Base-by-base conservation (phyloP, 2,888 invertebrate species). In the Oxyscelio sp. region DNA sequence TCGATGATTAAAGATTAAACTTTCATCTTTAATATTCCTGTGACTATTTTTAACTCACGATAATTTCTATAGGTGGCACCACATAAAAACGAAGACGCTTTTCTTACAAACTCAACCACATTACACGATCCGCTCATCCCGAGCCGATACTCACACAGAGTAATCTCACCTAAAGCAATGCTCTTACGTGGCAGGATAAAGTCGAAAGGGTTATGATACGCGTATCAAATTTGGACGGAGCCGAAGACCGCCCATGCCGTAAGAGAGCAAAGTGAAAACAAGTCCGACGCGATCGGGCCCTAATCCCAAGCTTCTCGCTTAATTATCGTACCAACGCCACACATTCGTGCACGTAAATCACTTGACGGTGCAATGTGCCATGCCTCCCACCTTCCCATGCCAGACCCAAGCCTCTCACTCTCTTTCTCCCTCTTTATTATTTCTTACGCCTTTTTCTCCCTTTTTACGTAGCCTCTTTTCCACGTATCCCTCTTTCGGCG, bases 261-360 rank as follows among this genome's bases (percentile, higher is more conserved):
- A 68, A 73, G 82, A 81, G 75, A 85, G 77, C 58, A 78, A 83
- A 87, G 85, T 79, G 87, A 86, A 86, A 87, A 86, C 80, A 85
- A 86, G 82, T 82, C 88, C 81, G 86, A 80, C 85, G 82, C 89
- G 89, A 91, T 89, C 90, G 85, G 65, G 85, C 84, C 87, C 86
- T 83, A 83, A 87, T 85, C 90, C 81, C 88, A 87, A 77, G 71
- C 89, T 89, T 90, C 90, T 89, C 91, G 92, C 91, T 92, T 92
- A 92, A 92, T 92, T 92, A 92, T 91, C 90, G 90, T 92, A 92
- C 90, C 91, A 90, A 91, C 90, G 90, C 89, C 90, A 90, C 90
- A 90, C 90, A 90, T 92, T 90, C 90, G 90, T 89, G 91, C 91
- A 90, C 92, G 92, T 92, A 92, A 92, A 92, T 92, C 92, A 92